Evolutionary conservation across 2,113 vertebrate genomes (phyloP), one percentile per base, ranked within the genome.

Genomic region (Stercorarius parasiticus): DNA sequence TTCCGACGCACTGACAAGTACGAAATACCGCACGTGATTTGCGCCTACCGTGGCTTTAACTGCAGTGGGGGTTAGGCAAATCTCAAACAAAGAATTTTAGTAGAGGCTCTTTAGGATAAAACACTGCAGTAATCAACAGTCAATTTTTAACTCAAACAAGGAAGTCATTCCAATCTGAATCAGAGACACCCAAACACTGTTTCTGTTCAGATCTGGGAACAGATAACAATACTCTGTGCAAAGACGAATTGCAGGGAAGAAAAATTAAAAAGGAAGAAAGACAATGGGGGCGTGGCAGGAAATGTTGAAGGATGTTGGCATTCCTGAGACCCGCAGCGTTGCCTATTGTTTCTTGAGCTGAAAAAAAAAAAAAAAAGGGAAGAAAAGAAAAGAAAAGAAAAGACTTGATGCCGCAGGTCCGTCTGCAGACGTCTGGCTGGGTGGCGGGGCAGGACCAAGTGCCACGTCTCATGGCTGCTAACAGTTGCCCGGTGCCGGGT

Each of bases 361-460:
- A 14, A n/a, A 45, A 53, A 20, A 47, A 27, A 32, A 17, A 50
- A 18, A 29, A 56, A 29, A 10, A 11, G 27, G 15, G 6, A 34
- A 19, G 5, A 53, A 52, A 59, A 11, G 3, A 10, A 27, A 43
- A 42, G 11, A 19, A 47, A 43, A 49, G 11, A 19, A 47, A 19
- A 5, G 8, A 1, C 10, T 42, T 5, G 20, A 13, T 73, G 66
- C 10, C 5, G 0, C 19, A 8, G 45, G 26, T 38, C 21, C 0
- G 9, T 9, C 55, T n/a, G 76, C 38, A 15, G 23, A 8, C 1
- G 3, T 30, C 47, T 59, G 61, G 47, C 12, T 4, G 16, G 38
- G 26, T 42, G 40, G 23, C 8, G 0, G 18, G 70, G 66, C 76
- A 73, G 78, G 47, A 34, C 65, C 25, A 6, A 40, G 52, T 4